Evolutionary conservation across 2,888 invertebrate genomes (phyloP).

Genomic region (Eupithecia centaureata): DNA sequence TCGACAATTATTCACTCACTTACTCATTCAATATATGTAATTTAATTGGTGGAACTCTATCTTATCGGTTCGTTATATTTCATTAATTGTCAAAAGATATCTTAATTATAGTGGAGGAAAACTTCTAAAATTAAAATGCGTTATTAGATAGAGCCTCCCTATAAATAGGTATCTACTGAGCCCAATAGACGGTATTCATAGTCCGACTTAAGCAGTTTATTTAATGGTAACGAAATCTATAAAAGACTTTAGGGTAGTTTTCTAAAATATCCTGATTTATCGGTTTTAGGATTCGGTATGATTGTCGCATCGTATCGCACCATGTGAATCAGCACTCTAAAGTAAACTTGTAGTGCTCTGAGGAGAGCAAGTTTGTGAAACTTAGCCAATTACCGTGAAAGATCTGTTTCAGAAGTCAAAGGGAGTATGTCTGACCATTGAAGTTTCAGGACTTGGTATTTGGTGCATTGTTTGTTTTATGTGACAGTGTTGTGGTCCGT

Average conservation of each 20-base stretch:
- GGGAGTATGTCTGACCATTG: slow-evolving; percentile 3
- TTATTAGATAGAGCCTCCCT: neutral
- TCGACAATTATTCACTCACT: no score
- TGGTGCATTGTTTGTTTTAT: neutral
- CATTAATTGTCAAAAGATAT: no score
- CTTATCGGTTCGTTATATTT: no score
- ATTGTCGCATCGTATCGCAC: neutral
- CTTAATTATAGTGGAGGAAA: neutral
- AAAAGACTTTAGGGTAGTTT: neutral
- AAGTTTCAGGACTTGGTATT: neutral
- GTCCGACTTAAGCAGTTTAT: neutral
- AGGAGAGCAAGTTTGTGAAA: neutral
- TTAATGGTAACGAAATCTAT: neutral
- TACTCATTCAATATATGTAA: no score
- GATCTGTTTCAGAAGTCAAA: slow-evolving; percentile 1
- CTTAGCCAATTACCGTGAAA: slow-evolving; percentile 12
- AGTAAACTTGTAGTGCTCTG: slow-evolving; percentile 5
- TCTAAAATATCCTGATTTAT: neutral
- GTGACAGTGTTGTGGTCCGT: neutral
- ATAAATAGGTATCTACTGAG: no score
- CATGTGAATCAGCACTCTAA: neutral
- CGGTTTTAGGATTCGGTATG: neutral
- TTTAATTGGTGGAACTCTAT: no score
- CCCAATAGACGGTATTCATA: neutral
- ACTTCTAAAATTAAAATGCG: neutral